Percentiles rank a stretch among this genome's conserved stretches.
phyloP scores from a whole-genome alignment of 92 coral and sea anemone genomes.

The Parazoanthus atlanticus region DNA sequence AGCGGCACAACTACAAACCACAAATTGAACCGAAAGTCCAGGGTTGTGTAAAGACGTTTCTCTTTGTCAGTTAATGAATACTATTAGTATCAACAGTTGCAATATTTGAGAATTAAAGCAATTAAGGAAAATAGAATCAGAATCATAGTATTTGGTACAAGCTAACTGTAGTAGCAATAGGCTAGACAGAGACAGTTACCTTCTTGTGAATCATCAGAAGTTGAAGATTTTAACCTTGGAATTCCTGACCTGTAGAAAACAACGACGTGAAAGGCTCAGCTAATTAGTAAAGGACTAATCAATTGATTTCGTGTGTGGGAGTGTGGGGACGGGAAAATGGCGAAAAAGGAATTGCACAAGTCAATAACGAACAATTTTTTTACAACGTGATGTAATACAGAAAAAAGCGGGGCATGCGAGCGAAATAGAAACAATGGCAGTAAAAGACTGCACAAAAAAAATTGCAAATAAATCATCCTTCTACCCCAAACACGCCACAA shows the following conservation, averaged over 20 bases:
- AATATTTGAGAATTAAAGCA: no score
- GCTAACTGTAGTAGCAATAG: background rate
- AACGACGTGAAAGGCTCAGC: background rate
- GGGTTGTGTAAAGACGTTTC: background rate
- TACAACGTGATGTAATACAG: no score
- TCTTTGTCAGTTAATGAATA: background rate
- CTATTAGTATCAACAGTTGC: no score
- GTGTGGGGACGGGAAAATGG: no score
- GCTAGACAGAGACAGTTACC: background rate
- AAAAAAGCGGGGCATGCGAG: no score
- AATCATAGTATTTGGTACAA: no score
- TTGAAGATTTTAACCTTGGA: slow-evolving; percentile 16
- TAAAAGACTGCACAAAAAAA: background rate
- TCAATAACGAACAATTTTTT: no score
- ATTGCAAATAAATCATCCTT: background rate
- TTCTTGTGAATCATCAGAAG: slow-evolving; percentile 27
- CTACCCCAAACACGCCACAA: background rate
- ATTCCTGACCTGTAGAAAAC: slow-evolving; percentile 26
- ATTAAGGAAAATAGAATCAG: no score
- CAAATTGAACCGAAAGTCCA: background rate
- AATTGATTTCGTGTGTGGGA: background rate
- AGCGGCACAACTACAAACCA: background rate
- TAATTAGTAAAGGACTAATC: background rate
- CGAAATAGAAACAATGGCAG: background rate
- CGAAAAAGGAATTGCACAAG: no score